A percentile compares a stretch with the other conserved stretches of the same genome.
These are phyloP conservation scores for Lochmaea capreae DNA, from an alignment of 2,888 invertebrate species.

Conservation along the genomic window DNA sequence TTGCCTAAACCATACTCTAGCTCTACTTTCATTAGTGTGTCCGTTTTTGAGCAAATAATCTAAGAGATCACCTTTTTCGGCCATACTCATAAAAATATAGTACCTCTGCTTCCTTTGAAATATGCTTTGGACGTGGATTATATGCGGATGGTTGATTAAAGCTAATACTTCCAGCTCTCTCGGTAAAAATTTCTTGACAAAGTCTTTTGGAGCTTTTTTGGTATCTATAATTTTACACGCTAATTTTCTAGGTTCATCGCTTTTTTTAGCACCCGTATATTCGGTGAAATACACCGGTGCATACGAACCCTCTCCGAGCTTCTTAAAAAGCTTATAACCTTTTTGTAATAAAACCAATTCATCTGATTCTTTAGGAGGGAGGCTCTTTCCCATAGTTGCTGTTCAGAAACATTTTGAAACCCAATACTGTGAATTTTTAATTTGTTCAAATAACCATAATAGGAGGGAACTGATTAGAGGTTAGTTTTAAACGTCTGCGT, in stretches of 20 bases:
- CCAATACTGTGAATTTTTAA: constrained; percentile 25
- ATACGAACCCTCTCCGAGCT: constrained; percentile 81
- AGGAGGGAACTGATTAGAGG: not conserved
- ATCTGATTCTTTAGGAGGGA: constrained; percentile 70
- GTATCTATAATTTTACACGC: constrained; percentile 83
- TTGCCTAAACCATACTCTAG: constrained; percentile 78
- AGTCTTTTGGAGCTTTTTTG: constrained; percentile 78
- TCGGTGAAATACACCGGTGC: constrained; percentile 73
- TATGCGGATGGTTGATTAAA: constrained; percentile 81
- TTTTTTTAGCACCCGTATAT: constrained; percentile 43
- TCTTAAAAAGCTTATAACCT: constrained; percentile 74
- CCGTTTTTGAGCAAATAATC: constrained; percentile 79
- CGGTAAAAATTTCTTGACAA: constrained; percentile 83
- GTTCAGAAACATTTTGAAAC: constrained; percentile 28
- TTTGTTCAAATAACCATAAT: not conserved
- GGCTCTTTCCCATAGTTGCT: constrained; percentile 57
- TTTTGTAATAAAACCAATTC: constrained; percentile 71
- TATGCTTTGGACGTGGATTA: constrained; percentile 81
- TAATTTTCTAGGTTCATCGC: constrained; percentile 59
- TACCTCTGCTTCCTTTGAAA: constrained; percentile 78
- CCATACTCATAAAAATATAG: constrained; percentile 80
- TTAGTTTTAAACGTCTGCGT: not conserved
- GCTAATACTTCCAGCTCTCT: constrained; percentile 83
- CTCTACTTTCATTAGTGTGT: constrained; percentile 74
- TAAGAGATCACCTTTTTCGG: constrained; percentile 84